Evolutionary conservation across 2,113 vertebrate genomes (phyloP).

Genomic region (Taxidea taxus): DNA sequence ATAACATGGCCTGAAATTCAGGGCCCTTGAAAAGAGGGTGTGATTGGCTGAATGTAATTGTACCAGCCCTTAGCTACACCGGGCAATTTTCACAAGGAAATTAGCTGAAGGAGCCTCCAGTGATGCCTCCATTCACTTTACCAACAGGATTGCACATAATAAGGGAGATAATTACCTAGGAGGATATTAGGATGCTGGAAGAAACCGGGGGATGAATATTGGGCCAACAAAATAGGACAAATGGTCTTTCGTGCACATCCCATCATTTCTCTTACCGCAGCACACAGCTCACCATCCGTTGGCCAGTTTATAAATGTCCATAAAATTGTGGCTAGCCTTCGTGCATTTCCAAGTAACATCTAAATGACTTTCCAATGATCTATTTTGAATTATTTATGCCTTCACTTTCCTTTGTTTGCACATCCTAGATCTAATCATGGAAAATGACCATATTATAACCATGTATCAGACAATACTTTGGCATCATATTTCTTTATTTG

Average conservation of each 20-base stretch:
- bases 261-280: background rate
- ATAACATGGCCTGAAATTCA: background rate
- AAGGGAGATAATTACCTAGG: background rate
- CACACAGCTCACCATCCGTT: background rate
- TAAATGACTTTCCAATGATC: constrained; percentile 42
- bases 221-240: background rate
- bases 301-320: background rate
- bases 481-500: constrained; percentile 6
- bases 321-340: background rate
- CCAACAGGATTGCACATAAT: background rate
- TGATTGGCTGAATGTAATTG: background rate
- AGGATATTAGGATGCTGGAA: background rate
- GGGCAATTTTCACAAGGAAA: background rate
- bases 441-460: constrained; percentile 4
- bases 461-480: constrained; percentile 6
- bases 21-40: background rate
- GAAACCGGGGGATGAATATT: background rate
- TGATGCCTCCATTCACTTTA: background rate
- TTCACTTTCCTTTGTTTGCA: background rate
- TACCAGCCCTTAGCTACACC: background rate
- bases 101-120: background rate
- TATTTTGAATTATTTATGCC: constrained; percentile 64
- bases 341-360: constrained; percentile 43
- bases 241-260: background rate
- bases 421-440: background rate